These are phyloP conservation scores for Glomeris marginata DNA, from an alignment of 2,888 invertebrate genomes.

Conservation along the genomic window DNA sequence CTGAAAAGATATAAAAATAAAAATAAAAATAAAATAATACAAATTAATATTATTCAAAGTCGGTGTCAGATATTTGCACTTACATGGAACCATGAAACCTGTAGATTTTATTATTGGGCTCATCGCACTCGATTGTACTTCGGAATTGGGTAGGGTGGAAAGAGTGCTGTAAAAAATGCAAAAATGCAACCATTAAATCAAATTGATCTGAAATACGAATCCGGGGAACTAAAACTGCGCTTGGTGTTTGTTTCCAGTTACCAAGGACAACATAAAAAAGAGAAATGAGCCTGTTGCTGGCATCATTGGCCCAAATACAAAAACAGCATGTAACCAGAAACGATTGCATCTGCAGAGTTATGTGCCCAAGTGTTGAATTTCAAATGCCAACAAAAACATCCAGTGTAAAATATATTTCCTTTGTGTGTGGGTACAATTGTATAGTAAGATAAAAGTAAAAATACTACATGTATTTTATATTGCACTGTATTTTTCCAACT, in stretches of 20 bases:
- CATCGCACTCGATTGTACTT: conserved; percentile 77
- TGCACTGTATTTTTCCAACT: too few relatives aligned
- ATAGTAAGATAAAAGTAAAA: too few relatives aligned
- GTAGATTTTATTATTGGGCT: conserved; percentile 90
- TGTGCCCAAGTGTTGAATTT: too few relatives aligned
- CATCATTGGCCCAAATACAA: too few relatives aligned
- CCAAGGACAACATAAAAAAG: neutral
- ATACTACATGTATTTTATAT: too few relatives aligned
- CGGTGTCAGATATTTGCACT: too few relatives aligned
- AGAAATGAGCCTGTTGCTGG: neutral
- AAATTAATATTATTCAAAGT: neutral
- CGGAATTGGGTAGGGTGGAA: conserved; percentile 68
- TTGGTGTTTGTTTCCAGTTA: neutral
- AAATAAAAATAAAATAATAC: neutral
- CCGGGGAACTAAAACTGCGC: too few relatives aligned
- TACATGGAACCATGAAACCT: conserved; percentile 73
- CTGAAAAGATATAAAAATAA: conserved; percentile 8
- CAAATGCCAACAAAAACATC: too few relatives aligned
- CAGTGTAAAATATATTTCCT: too few relatives aligned
- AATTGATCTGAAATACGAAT: neutral
- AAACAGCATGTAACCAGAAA: too few relatives aligned
- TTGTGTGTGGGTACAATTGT: too few relatives aligned
- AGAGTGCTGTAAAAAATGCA: conserved; percentile 41
- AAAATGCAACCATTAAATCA: conserved; percentile 4
- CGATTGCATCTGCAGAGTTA: too few relatives aligned